Evolutionary conservation across 2,113 vertebrate species (phyloP), one percentile per base, ranked within the genome.

Genomic region (Trachemys scripta): DNA sequence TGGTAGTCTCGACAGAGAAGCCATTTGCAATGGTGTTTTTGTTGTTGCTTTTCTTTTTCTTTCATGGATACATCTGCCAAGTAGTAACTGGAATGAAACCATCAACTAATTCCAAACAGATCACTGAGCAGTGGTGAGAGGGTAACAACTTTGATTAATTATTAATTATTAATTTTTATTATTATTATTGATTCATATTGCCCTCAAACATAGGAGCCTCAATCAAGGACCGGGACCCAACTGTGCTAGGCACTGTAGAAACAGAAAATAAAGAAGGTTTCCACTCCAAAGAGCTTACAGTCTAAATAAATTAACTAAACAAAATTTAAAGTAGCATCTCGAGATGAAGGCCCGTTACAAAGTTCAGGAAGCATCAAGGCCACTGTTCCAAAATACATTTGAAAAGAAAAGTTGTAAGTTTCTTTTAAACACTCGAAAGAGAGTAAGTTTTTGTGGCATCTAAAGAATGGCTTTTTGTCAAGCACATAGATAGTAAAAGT

Each of bases 371-470:
- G 38, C 11, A 76, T 45, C 24, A 14, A 81, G 29, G 47, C 1
- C 75, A 84, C 1, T 12, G 7, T 50, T 90, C 87, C 3, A 84
- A 87, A 87, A 35, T 35, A 53, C 25, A 75, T 88, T 89, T 90
- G 17, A 8, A n/a, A 69, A 69, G 7, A 69, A 45, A 53, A 49
- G 3, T 81, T 90, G 87, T 25, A 51, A 29, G 49, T 25, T 1
- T 76, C 8, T 87, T 89, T 82, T 91, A 50, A 94, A 0, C 4
- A 5, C 27, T 59, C 38, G 0, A 27, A 8, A 84, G 89, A 45
- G 0, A 16, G 8, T 35, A 79, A 0, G 0, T 0, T 0, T 5
- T 50, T 10, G 19, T 72, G 79, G 20, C 4, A 83, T 78, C 17
- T 90, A 27, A 4, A 76, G 12, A 9, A n/a, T 85, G 8, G 2